A percentile compares a stretch with the other conserved stretches of the same genome.
Evolutionary conservation across 2,797 vertebrate species (phyloP).

Genomic region (Diceros bicornis): DNA sequence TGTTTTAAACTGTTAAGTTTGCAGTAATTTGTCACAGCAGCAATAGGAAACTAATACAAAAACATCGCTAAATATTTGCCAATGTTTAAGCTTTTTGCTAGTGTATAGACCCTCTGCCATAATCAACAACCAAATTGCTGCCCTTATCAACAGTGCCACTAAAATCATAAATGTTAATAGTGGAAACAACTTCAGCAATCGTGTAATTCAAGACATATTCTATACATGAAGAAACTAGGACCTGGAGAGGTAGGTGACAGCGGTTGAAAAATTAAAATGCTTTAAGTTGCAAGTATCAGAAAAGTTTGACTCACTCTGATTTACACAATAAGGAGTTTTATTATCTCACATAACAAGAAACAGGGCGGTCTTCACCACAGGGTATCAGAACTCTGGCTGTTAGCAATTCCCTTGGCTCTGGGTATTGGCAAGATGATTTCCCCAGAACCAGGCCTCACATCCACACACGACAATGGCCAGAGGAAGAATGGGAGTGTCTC

Average conservation of each 20-base stretch:
- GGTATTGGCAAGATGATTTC: neutral
- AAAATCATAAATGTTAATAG: conserved; percentile 54
- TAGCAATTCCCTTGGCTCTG: neutral
- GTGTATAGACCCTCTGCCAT: neutral
- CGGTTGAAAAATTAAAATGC: conserved; percentile 35
- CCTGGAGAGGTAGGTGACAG: neutral
- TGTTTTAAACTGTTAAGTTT: neutral
- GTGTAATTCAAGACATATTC: conserved; percentile 61
- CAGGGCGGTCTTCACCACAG: neutral
- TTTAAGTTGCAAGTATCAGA: conserved; percentile 20
- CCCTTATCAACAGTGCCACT: conserved; percentile 54
- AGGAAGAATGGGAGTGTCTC: neutral
- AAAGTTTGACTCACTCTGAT: conserved; percentile 16
- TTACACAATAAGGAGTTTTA: neutral
- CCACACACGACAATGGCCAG: neutral
- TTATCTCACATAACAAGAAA: conserved; percentile 8
- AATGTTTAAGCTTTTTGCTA: conserved; percentile 36
- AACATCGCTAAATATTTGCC: conserved; percentile 64
- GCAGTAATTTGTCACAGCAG: conserved; percentile 50
- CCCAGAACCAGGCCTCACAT: neutral
- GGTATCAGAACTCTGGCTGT: neutral
- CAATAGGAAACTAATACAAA: conserved; percentile 54
- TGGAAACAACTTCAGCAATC: conserved; percentile 39
- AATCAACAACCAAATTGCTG: conserved; percentile 55
- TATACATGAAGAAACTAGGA: conserved; percentile 56